Conservation (phyloP, 1,140 invertebrate species). For the Lasaia peninsularis region DNA sequence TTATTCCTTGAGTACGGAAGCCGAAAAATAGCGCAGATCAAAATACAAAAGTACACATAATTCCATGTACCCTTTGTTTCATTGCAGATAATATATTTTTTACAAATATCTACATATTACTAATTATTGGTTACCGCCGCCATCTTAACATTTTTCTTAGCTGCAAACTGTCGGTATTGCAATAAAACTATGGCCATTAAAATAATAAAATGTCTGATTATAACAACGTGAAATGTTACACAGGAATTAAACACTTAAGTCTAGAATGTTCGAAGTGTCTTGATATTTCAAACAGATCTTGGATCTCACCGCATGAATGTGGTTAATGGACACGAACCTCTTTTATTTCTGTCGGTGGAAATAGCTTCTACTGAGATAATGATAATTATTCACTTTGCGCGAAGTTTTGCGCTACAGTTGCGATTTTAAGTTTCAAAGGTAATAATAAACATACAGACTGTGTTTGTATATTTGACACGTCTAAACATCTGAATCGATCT, state of each 20-base stretch:
- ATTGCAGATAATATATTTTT: no score
- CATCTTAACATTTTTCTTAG: neutral
- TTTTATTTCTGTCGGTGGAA: slow-evolving; percentile 16
- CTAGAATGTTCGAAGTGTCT: slow-evolving; percentile 21
- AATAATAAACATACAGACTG: no score
- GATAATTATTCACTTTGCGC: slow-evolving; percentile 7
- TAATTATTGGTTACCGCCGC: no score
- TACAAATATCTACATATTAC: no score
- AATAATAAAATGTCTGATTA: slow-evolving; percentile 12
- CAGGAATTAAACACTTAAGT: slow-evolving; percentile 25
- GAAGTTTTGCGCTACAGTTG: slow-evolving; percentile 14
- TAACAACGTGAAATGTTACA: slow-evolving; percentile 7
- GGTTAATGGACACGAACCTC: slow-evolving; percentile 18
- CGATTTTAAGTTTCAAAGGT: neutral
- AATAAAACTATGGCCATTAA: slow-evolving; percentile 15
- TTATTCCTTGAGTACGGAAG: no score
- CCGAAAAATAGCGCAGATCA: no score
- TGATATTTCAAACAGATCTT: slow-evolving; percentile 23
- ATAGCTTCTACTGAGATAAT: slow-evolving; percentile 2
- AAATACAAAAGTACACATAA: no score
- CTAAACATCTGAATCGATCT: no score
- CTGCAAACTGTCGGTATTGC: neutral
- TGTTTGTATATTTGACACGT: no score
- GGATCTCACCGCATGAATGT: slow-evolving; percentile 26
- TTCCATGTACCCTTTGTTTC: no score